These are phyloP conservation scores for Rhinogobio ventralis DNA, from an alignment of 2,797 vertebrate genomes.

Conservation along the genomic window DNA sequence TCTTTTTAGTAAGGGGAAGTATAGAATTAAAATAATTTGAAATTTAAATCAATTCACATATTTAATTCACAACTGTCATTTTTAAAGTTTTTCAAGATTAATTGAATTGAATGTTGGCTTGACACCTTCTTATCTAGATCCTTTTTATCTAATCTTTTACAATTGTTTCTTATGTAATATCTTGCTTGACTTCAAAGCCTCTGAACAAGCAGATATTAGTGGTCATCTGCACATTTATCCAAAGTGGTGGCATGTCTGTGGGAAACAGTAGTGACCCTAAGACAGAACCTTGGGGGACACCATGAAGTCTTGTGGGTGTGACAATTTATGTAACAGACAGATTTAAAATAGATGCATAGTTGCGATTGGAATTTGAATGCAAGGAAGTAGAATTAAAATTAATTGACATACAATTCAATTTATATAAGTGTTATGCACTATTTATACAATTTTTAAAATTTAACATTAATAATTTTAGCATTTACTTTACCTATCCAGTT, in stretches of 20 bases:
- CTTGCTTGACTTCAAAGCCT: too few species aligned
- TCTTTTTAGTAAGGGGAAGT: not conserved
- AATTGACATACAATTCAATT: not conserved
- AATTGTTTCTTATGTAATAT: not conserved
- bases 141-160: not conserved
- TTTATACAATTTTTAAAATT: not conserved
- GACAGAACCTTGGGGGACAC: conserved; percentile 2
- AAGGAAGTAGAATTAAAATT: not conserved
- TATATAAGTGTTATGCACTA: not conserved
- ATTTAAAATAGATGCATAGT: not conserved
- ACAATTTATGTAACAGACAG: not conserved
- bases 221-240: not conserved
- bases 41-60: not conserved
- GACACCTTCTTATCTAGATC: not conserved
- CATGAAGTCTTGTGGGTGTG: not conserved
- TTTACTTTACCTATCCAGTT: not conserved
- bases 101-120: not conserved
- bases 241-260: not conserved
- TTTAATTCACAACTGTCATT: not conserved
- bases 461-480: too few species aligned
- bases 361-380: not conserved
- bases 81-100: not conserved
- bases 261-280: not conserved
- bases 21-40: not conserved
- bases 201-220: not conserved